Evolutionary conservation across 2,113 vertebrate species (phyloP).

Genomic region (Sarotherodon lohbergeri): DNA sequence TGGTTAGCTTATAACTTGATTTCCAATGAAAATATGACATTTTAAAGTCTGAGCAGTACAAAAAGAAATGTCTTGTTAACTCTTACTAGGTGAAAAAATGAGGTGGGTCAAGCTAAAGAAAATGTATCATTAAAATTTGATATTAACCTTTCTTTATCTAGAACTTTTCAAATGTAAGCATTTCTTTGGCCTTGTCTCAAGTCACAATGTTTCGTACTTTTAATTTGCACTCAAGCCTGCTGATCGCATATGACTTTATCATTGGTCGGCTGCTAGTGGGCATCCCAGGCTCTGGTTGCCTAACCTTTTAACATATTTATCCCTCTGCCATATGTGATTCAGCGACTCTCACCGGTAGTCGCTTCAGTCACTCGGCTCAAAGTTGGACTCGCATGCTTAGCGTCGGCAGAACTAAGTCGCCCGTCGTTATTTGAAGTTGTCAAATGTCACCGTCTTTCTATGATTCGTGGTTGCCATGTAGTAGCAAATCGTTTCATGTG

Average conservation of each 20-base stretch:
- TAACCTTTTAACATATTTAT: not conserved
- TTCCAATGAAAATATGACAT: not conserved
- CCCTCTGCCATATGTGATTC: not conserved
- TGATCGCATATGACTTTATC: not conserved
- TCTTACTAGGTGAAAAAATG: not conserved
- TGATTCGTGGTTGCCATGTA: not conserved
- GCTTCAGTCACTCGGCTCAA: not conserved
- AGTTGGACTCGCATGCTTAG: not conserved
- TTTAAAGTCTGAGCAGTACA: not conserved
- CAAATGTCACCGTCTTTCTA: not conserved
- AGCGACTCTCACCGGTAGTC: not conserved
- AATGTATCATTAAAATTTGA: not conserved
- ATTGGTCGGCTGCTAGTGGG: not conserved
- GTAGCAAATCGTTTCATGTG: not conserved
- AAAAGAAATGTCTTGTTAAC: not conserved
- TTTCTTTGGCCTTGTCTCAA: not conserved
- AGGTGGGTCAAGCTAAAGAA: not conserved
- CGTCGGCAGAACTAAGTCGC: accelerated
- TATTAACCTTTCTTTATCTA: not conserved
- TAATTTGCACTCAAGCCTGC: not conserved
- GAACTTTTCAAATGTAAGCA: accelerated
- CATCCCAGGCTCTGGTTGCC: not conserved
- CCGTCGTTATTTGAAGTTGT: not conserved
- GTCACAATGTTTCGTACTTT: not conserved
- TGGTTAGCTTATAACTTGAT: not conserved